phyloP scores from a whole-genome alignment of 2,113 vertebrate genomes.

The Hyaena hyaena region DNA sequence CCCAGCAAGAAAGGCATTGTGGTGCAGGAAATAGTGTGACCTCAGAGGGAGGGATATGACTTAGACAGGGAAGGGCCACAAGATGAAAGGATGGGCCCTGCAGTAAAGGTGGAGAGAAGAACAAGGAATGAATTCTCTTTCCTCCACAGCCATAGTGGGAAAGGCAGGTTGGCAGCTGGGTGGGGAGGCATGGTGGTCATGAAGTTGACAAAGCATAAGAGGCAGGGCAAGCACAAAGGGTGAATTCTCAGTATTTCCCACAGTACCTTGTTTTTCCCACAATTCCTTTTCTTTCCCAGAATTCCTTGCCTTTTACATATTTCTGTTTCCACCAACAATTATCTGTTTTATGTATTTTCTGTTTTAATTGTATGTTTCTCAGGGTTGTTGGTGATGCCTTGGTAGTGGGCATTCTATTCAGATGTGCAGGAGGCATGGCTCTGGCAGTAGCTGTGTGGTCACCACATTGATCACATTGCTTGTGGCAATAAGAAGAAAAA shows the following conservation, averaged over 20 bases:
- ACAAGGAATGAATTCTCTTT: background rate
- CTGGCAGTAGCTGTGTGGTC: background rate
- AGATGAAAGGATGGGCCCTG: background rate
- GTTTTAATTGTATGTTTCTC: background rate
- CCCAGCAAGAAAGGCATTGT: background rate
- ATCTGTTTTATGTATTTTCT: background rate
- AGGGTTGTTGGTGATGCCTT: background rate
- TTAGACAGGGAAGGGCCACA: background rate
- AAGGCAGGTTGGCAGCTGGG: background rate
- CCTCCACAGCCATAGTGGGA: background rate
- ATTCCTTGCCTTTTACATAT: background rate
- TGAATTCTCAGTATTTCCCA: background rate
- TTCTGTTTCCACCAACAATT: background rate
- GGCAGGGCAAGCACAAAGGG: background rate
- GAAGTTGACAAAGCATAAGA: background rate
- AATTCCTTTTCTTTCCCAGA: background rate
- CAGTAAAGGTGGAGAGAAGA: background rate
- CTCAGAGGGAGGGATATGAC: background rate
- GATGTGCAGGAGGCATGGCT: background rate
- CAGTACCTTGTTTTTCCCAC: background rate
- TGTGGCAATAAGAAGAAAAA: background rate
- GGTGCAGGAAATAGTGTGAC: background rate
- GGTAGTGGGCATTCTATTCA: background rate
- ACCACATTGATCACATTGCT: background rate
- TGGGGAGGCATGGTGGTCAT: background rate